Evolutionary conservation across 2,888 invertebrate species (phyloP).

Genomic region (Ditula angustiorana): DNA sequence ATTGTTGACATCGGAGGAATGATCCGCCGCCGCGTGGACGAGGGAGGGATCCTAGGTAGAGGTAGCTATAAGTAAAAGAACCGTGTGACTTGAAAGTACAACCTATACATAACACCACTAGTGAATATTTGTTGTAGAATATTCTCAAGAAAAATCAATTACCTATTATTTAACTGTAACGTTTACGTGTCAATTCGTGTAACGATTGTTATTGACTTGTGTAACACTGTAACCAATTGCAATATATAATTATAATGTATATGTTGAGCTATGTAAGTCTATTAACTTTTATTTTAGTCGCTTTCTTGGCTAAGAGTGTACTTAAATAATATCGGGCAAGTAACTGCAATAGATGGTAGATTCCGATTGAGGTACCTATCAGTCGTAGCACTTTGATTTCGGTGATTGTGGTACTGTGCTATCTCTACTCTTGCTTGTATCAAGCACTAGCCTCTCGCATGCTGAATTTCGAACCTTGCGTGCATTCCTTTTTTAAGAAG

Average conservation of each 20-base stretch:
- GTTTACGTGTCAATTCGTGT: constrained; percentile 67
- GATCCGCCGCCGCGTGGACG: constrained; percentile 12
- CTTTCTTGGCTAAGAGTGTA: constrained; percentile 50
- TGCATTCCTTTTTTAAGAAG: background rate
- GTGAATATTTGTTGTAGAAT: constrained; percentile 80
- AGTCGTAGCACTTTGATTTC: constrained; percentile 44
- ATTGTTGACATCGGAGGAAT: background rate
- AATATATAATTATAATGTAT: constrained; percentile 37
- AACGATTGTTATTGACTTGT: constrained; percentile 54
- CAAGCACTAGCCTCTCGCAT: constrained; percentile 44
- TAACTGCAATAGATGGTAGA: constrained; percentile 35
- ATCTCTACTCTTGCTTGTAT: constrained; percentile 46
- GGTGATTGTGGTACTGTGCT: constrained; percentile 40
- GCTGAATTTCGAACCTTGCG: background rate
- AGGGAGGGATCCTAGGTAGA: constrained; percentile 4
- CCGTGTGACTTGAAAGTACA: constrained; percentile 69
- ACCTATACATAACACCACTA: constrained; percentile 63
- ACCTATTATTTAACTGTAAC: constrained; percentile 54
- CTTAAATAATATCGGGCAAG: constrained; percentile 45
- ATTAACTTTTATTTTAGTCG: constrained; percentile 28
- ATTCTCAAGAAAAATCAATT: constrained; percentile 64
- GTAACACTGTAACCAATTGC: constrained; percentile 46
- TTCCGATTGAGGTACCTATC: constrained; percentile 39
- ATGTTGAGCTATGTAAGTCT: constrained; percentile 31
- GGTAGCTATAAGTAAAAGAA: constrained; percentile 52